These are phyloP conservation scores for Pemphredon lugubris DNA, from an alignment of 2,888 invertebrate genomes.

Conservation along the genomic window DNA sequence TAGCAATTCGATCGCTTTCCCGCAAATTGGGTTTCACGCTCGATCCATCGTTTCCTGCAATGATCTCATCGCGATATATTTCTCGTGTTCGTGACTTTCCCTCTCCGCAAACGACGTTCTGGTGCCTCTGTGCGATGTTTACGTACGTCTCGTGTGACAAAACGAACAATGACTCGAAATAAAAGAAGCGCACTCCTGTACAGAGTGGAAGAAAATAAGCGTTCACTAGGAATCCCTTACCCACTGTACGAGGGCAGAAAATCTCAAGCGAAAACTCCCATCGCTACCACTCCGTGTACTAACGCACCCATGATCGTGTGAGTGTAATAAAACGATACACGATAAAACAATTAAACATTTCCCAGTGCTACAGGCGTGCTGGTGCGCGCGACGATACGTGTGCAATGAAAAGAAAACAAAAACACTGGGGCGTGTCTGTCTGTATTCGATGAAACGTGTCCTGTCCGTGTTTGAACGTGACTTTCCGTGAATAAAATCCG, in stretches of 20 bases:
- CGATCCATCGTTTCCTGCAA: too few species aligned
- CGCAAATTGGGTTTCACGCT: too few species aligned
- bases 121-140: not conserved
- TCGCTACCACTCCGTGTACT: not conserved
- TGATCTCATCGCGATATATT: too few species aligned
- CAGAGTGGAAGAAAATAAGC: too few species aligned
- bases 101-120: not conserved
- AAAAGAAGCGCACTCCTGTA: slow-evolving; percentile 2
- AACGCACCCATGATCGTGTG: slow-evolving; percentile 14
- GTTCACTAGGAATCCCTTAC: too few species aligned
- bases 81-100: too few species aligned
- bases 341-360: too few species aligned
- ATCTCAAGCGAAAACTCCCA: too few species aligned
- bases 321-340: not conserved
- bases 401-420: slow-evolving; percentile 4
- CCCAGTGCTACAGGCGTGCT: slow-evolving; percentile 30
- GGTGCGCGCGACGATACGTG: slow-evolving; percentile 37
- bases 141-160: slow-evolving; percentile 23
- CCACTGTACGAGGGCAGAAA: too few species aligned
- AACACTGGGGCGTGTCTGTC: slow-evolving; percentile 14
- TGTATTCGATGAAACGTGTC: slow-evolving; percentile 36
- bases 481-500: slow-evolving; percentile 2
- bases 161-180: not conserved
- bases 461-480: slow-evolving; percentile 54
- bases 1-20: too few species aligned